A percentile compares a stretch with the other conserved stretches of the same genome.
phyloP scores from a whole-genome alignment of 2,113 vertebrate genomes.

The Amphiprion percula region DNA sequence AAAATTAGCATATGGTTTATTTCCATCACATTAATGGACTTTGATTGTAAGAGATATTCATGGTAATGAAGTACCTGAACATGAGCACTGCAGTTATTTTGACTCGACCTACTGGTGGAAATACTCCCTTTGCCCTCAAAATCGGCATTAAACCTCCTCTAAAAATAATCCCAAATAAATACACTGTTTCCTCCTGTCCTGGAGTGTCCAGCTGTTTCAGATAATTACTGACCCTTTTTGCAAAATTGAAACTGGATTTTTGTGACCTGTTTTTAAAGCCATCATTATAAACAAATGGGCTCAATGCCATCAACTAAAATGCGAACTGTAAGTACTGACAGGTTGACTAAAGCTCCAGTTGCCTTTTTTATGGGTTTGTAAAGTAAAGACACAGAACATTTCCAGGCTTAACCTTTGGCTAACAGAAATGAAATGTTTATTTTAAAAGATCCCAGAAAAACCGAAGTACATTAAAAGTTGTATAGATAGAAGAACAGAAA shows the following conservation, averaged over 20 bases:
- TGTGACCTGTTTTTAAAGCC: slow-evolving; percentile 1
- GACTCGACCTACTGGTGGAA: background rate
- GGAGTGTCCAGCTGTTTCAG: background rate
- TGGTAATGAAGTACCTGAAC: background rate
- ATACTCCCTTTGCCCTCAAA: background rate
- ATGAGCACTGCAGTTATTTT: background rate
- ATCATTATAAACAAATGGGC: background rate
- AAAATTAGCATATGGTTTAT: slow-evolving; percentile 6
- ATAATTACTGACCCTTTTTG: background rate
- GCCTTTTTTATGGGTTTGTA: no score
- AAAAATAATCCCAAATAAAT: slow-evolving; percentile 23
- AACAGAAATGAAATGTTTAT: no score
- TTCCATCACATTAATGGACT: background rate
- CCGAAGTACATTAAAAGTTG: no score
- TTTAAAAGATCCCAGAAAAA: no score
- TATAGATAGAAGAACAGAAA: background rate
- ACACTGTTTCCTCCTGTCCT: background rate
- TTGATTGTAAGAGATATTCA: background rate
- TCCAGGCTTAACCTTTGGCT: no score
- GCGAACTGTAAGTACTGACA: no score
- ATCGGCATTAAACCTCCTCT: background rate
- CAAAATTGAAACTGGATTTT: background rate
- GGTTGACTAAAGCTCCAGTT: no score
- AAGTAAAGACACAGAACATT: no score
- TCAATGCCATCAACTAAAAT: no score